Base-by-base conservation (phyloP, 2,797 vertebrate species). In the Salmo trutta region DNA sequence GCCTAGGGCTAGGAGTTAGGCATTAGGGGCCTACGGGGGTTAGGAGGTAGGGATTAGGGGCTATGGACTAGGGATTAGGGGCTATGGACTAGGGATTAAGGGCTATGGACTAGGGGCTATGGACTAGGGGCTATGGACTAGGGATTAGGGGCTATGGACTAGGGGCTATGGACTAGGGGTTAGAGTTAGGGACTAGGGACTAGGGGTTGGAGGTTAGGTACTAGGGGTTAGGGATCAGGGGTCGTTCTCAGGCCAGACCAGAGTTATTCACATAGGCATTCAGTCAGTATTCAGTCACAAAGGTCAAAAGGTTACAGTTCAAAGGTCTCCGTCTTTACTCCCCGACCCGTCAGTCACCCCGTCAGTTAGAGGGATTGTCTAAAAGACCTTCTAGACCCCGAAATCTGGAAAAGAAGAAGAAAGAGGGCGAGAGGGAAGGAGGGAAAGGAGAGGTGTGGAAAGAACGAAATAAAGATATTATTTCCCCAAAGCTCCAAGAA, bases 381-480 rank as follows among this genome's bases (percentile, higher is more conserved):
- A 92, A 69, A 74, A 94, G 85, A 87, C 76, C 91, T 83, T 87
- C 92, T 90, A 94, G 92, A 85, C 91, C 94, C 85, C 80, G 94
- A 92, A 90, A 94, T 92, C 93, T 94, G 92, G 88, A 94, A 92
- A 84, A 75, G 16, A 59, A 27, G 82, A 83, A 53, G 33, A 78
- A 72, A 79, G 0, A 47, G 10, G 41, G 41, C 66, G 79, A 82
- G 75, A 86, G 81, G 86, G 53, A 54, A 54, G 3, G 53, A 54
- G 5, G n/a, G 5, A 59, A 47, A 88, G 17, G 19, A 71, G 21
- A 71, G 51, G 71, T 17, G 24, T 53, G 6, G 27, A 31, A 27
- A 76, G 4, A 59, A 21, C 5, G 5, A 59, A 7, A 59, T 0
- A 59, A 59, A 59, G 54, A 19, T 78, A 82, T 88, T 79, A 89